phyloP scores from a whole-genome alignment of 2,113 vertebrate species.

The Hemibagrus wyckioides region DNA sequence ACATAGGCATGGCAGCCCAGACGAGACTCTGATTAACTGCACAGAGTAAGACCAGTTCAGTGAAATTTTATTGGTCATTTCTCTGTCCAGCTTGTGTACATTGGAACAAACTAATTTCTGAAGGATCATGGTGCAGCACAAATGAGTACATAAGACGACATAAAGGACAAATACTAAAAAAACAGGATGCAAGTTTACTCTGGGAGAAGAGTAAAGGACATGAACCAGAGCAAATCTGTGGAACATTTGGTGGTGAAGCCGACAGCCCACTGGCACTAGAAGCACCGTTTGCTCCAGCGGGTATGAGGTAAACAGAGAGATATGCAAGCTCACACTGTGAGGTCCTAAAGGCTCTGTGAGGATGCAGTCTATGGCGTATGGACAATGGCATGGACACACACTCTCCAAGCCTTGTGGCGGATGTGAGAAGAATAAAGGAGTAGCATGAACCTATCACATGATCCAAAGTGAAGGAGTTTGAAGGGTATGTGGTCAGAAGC shows the following conservation, averaged over 20 bases:
- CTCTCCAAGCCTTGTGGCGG: background rate
- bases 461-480: background rate
- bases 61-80: too few species aligned
- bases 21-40: background rate
- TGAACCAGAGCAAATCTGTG: too few species aligned
- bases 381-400: background rate
- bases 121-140: too few species aligned
- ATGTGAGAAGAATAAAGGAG: background rate
- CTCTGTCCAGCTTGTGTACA: too few species aligned
- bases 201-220: too few species aligned
- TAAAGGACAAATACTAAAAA: too few species aligned
- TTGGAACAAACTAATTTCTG: too few species aligned
- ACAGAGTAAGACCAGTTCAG: background rate
- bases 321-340: background rate
- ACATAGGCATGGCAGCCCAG: too few species aligned
- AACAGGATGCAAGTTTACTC: background rate
- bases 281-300: background rate
- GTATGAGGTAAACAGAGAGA: background rate
- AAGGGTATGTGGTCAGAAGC: background rate
- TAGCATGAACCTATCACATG: background rate
- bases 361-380: background rate
- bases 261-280: background rate
- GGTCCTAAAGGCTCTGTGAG: background rate
- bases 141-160: too few species aligned
- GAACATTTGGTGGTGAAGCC: background rate